Conservation (phyloP, 2,888 invertebrate genomes). For the Argyresthia goedartella region DNA sequence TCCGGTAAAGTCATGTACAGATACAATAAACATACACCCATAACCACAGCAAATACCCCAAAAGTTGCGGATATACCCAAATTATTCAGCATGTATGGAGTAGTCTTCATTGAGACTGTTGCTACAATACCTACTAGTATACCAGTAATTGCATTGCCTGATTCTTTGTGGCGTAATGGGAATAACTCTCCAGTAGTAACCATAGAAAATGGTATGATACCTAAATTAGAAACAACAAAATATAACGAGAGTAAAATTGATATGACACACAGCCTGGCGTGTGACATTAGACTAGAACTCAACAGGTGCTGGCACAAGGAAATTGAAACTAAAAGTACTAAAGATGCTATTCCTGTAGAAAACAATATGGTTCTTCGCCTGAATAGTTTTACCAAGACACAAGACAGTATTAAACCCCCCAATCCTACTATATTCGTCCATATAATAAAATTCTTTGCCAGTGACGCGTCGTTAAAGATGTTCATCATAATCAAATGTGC, state of each 20-base stretch:
- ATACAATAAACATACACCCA: conserved; percentile 16
- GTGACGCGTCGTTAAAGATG: conserved; percentile 25
- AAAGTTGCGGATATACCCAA: conserved; percentile 39
- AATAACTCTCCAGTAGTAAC: conserved; percentile 42
- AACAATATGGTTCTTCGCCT: conserved; percentile 36
- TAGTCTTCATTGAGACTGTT: conserved; percentile 28
- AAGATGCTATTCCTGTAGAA: conserved; percentile 27
- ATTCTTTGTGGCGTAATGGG: conserved; percentile 37
- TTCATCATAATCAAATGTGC: conserved; percentile 37
- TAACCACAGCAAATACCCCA: conserved; percentile 27
- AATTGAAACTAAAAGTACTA: conserved; percentile 20
- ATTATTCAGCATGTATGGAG: conserved; percentile 26
- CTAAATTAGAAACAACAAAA: conserved; percentile 38
- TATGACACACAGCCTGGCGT: conserved; percentile 25
- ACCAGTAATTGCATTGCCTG: conserved; percentile 28
- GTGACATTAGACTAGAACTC: conserved; percentile 19
- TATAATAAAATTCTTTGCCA: conserved; percentile 30
- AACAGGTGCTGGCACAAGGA: conserved; percentile 30
- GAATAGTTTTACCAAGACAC: conserved; percentile 31
- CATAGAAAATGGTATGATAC: conserved; percentile 30
- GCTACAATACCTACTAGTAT: conserved; percentile 23
- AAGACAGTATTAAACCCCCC: conserved; percentile 27
- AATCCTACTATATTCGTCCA: conserved; percentile 35
- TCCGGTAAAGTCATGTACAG: conserved; percentile 27
- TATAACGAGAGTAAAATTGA: conserved; percentile 28